These are phyloP conservation scores for Rhynchophorus ferrugineus DNA, from an alignment of 1,140 invertebrate genomes.

Conservation along the genomic window DNA sequence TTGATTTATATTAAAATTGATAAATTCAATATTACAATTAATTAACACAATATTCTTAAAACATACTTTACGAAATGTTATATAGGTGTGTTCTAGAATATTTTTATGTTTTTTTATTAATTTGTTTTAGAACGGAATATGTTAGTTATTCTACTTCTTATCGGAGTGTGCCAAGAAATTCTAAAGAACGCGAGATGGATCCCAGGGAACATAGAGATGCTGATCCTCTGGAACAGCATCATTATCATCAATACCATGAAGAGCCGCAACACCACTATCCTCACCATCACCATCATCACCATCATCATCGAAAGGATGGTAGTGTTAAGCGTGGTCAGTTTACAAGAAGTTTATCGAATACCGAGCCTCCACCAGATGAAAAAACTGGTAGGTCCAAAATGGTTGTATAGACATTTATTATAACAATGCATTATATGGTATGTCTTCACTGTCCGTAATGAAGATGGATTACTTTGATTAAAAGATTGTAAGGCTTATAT, in stretches of 20 bases:
- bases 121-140: conserved; percentile 32
- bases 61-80: too few relatives aligned
- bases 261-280: conserved; percentile 20
- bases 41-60: too few relatives aligned
- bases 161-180: conserved; percentile 22
- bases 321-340: conserved; percentile 60
- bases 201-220: conserved; percentile 24
- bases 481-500: too few relatives aligned
- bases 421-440: too few relatives aligned
- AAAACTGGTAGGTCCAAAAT: conserved; percentile 72
- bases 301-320: conserved; percentile 39
- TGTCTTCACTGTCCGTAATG: too few relatives aligned
- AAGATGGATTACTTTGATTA: too few relatives aligned
- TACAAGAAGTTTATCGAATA: conserved; percentile 72
- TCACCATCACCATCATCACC: conserved; percentile 30
- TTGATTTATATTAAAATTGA: too few relatives aligned
- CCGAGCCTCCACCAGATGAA: conserved; percentile 71
- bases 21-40: too few relatives aligned
- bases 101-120: too few relatives aligned
- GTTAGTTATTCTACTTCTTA: conserved; percentile 32
- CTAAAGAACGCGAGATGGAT: conserved; percentile 25
- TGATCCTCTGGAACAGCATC: conserved; percentile 21
- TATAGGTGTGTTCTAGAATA: too few relatives aligned
- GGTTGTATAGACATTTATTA: too few relatives aligned
- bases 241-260: conserved; percentile 22